Percentiles rank a stretch among this genome's conserved stretches.
These are phyloP conservation scores for Pseudobourletiella spinata DNA, from an alignment of 1,140 invertebrate species.

Conservation along the genomic window DNA sequence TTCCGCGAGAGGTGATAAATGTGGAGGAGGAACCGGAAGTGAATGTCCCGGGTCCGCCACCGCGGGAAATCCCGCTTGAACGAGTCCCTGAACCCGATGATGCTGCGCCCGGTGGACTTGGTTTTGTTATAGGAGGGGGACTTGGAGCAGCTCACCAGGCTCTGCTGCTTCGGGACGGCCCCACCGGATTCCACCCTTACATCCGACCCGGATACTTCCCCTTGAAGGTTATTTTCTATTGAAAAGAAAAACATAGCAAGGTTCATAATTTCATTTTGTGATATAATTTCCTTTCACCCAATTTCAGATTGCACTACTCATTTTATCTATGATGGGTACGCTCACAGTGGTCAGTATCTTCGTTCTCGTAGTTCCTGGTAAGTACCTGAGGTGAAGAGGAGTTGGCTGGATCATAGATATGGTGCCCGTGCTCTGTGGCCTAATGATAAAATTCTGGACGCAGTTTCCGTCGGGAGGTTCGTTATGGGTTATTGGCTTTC, in stretches of 20 bases:
- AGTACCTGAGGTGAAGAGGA: no score
- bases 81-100: constrained; percentile 32
- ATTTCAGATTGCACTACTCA: constrained; percentile 50
- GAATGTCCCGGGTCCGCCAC: background rate
- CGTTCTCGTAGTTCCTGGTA: constrained; percentile 72
- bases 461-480: constrained; percentile 33
- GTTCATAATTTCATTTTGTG: constrained; percentile 12
- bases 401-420: no score
- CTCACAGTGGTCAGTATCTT: constrained; percentile 71
- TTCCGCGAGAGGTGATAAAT: background rate
- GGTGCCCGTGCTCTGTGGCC: no score
- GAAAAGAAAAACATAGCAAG: background rate
- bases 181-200: constrained; percentile 79
- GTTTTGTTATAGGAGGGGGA: constrained; percentile 41
- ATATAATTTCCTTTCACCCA: constrained; percentile 15
- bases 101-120: constrained; percentile 19
- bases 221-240: constrained; percentile 26
- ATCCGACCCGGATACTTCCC: constrained; percentile 53
- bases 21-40: background rate
- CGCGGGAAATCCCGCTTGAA: background rate
- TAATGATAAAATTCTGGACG: no score
- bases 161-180: constrained; percentile 63
- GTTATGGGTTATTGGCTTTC: constrained; percentile 35
- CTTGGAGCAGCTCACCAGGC: constrained; percentile 75
- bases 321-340: constrained; percentile 73